phyloP scores from a whole-genome alignment of 2,113 vertebrate genomes.

The Aphelocoma coerulescens region DNA sequence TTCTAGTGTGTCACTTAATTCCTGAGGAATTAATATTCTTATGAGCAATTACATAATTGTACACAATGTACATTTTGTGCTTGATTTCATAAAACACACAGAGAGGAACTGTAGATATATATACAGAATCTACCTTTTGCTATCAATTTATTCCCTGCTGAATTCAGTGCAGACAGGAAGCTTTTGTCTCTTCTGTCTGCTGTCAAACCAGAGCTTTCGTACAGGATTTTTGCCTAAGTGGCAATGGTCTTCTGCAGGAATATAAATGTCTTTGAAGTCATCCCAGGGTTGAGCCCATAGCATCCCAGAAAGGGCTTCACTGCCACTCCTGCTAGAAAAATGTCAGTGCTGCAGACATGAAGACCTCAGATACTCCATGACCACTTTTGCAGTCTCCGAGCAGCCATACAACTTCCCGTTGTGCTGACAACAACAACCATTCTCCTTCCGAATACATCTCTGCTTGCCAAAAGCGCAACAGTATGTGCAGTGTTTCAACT shows the following conservation, averaged over 20 bases:
- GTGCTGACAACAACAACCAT: background rate
- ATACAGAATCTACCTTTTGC: background rate
- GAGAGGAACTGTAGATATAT: background rate
- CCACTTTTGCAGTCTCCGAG: background rate
- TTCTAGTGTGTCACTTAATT: background rate
- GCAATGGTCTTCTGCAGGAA: background rate
- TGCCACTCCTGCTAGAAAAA: background rate
- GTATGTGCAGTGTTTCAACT: background rate
- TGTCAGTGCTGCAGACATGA: background rate
- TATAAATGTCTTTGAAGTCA: background rate
- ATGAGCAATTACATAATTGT: background rate
- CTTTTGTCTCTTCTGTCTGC: background rate
- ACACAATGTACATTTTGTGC: background rate
- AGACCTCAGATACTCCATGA: background rate
- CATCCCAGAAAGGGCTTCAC: background rate
- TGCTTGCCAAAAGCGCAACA: background rate
- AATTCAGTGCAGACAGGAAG: background rate
- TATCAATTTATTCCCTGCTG: background rate
- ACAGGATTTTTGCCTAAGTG: background rate
- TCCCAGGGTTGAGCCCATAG: background rate
- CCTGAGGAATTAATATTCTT: background rate
- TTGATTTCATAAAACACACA: background rate
- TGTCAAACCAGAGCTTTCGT: background rate
- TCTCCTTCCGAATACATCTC: background rate
- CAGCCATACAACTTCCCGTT: fast-evolving